Conservation (phyloP, 2,888 invertebrate species). For the Tribolium freemani region DNA sequence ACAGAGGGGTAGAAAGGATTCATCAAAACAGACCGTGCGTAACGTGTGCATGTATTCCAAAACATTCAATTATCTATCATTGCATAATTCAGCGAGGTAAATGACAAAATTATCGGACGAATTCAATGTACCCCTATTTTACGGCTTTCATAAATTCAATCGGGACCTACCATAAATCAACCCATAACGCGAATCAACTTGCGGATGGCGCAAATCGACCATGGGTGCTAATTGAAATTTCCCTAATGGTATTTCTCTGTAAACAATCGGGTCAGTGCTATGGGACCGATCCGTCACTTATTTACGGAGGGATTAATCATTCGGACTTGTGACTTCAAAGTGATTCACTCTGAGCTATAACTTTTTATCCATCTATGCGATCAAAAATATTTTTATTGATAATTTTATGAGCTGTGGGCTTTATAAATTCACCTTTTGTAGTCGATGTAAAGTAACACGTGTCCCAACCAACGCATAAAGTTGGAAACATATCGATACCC, state of each 20-base stretch:
- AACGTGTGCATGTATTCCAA: conserved; percentile 15
- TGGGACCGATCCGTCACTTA: conserved; percentile 67
- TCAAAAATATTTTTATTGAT: conserved; percentile 12
- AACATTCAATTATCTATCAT: conserved; percentile 51
- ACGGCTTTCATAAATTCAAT: conserved; percentile 43
- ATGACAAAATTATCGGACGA: conserved; percentile 49
- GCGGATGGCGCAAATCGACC: conserved; percentile 48
- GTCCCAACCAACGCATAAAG: conserved; percentile 1
- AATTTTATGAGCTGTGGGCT: neutral
- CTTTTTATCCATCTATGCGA: neutral
- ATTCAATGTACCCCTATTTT: conserved; percentile 43
- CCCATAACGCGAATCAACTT: conserved; percentile 48
- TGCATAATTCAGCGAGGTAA: conserved; percentile 47
- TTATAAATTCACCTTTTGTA: conserved; percentile 10
- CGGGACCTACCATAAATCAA: conserved; percentile 47
- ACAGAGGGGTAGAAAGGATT: conserved; percentile 6
- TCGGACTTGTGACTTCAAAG: no score
- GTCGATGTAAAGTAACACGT: conserved; percentile 19
- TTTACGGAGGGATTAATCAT: neutral
- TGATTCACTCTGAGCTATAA: neutral
- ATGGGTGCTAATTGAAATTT: conserved; percentile 66
- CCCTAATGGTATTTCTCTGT: conserved; percentile 69
- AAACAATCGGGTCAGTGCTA: conserved; percentile 63
- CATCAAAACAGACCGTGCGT: conserved; percentile 15
- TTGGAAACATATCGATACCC: neutral